Percentiles rank a stretch among this genome's conserved stretches.
Conservation (phyloP, 2,888 invertebrate genomes). For the Thysanoteuthis rhombus region DNA sequence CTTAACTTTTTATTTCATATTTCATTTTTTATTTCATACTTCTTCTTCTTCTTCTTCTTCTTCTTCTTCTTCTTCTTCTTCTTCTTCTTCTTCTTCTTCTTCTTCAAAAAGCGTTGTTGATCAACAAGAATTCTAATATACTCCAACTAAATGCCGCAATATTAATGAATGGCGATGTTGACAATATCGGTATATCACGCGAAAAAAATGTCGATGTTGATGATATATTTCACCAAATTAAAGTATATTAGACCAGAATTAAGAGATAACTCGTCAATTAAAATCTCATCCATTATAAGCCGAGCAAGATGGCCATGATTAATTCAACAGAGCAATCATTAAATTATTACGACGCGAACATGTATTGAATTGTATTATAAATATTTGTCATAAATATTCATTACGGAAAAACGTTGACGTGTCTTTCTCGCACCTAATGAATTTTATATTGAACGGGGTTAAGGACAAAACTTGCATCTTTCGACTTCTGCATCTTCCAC, state of each 20-base stretch:
- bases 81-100: not conserved
- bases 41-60: too few relatives aligned
- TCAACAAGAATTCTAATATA: not conserved
- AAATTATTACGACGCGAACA: not conserved
- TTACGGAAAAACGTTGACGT: not conserved
- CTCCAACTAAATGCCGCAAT: not conserved
- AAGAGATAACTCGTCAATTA: conserved; percentile 12
- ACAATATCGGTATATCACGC: not conserved
- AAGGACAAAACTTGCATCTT: not conserved
- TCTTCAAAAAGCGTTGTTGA: not conserved
- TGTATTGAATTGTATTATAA: not conserved
- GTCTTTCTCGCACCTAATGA: not conserved
- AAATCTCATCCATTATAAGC: not conserved
- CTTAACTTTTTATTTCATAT: too few relatives aligned
- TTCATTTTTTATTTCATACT: too few relatives aligned
- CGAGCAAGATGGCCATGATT: not conserved
- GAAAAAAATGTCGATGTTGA: not conserved
- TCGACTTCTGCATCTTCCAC: not conserved
- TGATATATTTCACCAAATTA: not conserved
- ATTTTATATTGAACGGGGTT: not conserved
- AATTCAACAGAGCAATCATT: not conserved
- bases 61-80: too few relatives aligned
- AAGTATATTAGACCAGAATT: not conserved
- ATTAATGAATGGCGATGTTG: not conserved
- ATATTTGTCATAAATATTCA: not conserved